phyloP scores from a whole-genome alignment of 2,888 invertebrate genomes.

The Cataglyphis livida region DNA sequence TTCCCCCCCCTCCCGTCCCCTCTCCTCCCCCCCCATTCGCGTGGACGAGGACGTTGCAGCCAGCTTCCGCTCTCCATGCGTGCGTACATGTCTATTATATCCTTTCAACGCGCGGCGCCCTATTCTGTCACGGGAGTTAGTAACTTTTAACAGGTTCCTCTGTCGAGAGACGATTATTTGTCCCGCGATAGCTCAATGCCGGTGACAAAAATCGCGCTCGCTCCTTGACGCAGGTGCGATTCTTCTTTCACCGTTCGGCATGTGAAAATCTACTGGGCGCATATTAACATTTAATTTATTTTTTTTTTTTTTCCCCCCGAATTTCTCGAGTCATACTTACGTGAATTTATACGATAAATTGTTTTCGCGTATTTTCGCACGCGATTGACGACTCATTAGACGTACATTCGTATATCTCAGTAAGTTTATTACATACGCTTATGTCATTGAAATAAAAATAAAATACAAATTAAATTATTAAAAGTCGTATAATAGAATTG shows the following conservation, averaged over 20 bases:
- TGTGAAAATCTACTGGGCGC: background rate
- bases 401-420: background rate
- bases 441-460: constrained; percentile 26
- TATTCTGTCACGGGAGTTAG: constrained; percentile 78
- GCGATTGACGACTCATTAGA: constrained; percentile 19
- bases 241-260: background rate
- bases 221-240: constrained; percentile 9
- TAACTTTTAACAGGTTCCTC: constrained; percentile 81
- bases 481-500: constrained; percentile 43
- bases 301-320: background rate
- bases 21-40: constrained; percentile 25
- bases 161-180: constrained; percentile 64
- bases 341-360: background rate
- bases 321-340: background rate
- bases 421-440: constrained; percentile 8
- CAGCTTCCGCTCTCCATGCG: constrained; percentile 55
- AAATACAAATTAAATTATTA: constrained; percentile 55
- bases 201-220: constrained; percentile 30
- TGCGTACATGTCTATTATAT: constrained; percentile 65
- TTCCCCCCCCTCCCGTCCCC: constrained; percentile 22
- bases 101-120: constrained; percentile 75
- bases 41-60: constrained; percentile 70
- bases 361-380: background rate
- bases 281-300: constrained; percentile 5
- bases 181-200: constrained; percentile 55